Conservation (phyloP, 2,797 vertebrate species). For the Ispidina lecontei region DNA sequence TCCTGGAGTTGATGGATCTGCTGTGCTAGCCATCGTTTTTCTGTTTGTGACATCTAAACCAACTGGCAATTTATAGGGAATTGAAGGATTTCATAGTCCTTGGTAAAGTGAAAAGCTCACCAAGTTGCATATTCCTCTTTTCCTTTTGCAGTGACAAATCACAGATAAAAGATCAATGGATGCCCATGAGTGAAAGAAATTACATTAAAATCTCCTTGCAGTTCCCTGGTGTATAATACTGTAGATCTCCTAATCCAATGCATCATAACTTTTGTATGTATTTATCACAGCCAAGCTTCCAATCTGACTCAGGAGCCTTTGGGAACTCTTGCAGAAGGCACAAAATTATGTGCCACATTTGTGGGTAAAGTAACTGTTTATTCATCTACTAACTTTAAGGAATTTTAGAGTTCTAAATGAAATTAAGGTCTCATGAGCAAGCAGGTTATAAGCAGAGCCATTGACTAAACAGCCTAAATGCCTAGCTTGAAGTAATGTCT, state of each 20-base stretch:
- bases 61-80: not conserved
- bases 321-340: not conserved
- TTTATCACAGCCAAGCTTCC: not conserved
- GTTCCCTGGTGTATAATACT: not conserved
- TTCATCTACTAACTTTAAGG: not conserved
- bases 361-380: not conserved
- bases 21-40: not conserved
- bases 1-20: not conserved
- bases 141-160: not conserved
- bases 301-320: not conserved
- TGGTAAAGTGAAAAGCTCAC: not conserved
- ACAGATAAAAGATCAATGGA: not conserved
- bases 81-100: not conserved
- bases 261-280: not conserved
- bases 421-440: not conserved
- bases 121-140: not conserved
- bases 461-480: not conserved
- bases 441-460: not conserved
- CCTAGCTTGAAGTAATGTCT: not conserved
- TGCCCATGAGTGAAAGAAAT: not conserved
- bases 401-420: not conserved
- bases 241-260: not conserved
- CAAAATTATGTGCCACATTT: not conserved
- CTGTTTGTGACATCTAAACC: not conserved
- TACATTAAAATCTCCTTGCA: not conserved